Conservation (phyloP, 2,888 invertebrate species). For the Meandrusa payeni region DNA sequence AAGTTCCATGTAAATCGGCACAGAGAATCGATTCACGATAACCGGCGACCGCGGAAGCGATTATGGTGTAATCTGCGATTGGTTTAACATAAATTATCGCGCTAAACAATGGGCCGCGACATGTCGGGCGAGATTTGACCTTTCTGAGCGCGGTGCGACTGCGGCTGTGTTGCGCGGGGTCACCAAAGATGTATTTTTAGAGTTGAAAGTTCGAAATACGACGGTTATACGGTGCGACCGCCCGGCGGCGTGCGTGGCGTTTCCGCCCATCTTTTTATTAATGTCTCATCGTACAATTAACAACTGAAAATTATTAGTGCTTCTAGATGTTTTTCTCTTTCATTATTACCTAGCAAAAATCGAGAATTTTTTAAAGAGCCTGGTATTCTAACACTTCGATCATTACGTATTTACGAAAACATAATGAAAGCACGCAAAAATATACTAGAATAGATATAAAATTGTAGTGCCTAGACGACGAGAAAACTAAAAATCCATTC, state of each 20-base stretch:
- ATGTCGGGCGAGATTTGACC: constrained; percentile 70
- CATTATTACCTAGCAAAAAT: too few relatives aligned
- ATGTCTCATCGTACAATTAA: too few relatives aligned
- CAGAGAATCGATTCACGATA: constrained; percentile 14
- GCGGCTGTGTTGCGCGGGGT: constrained; percentile 74
- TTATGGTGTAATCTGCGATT: constrained; percentile 17
- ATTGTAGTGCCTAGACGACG: too few relatives aligned
- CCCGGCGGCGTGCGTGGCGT: constrained; percentile 32
- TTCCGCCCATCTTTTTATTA: constrained; percentile 39
- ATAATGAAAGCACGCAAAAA: too few relatives aligned
- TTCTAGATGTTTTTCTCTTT: too few relatives aligned
- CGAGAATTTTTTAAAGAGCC: too few relatives aligned
- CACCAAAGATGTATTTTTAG: constrained; percentile 78
- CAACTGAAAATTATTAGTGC: too few relatives aligned
- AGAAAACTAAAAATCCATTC: too few relatives aligned
- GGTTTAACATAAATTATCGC: constrained; percentile 29
- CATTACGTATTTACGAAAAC: too few relatives aligned
- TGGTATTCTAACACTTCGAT: too few relatives aligned
- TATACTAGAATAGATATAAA: too few relatives aligned
- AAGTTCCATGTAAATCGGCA: constrained; percentile 2
- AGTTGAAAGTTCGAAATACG: constrained; percentile 82
- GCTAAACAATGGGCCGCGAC: constrained; percentile 34
- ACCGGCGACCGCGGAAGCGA: constrained; percentile 15
- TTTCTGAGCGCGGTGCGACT: constrained; percentile 74
- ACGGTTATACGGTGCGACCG: constrained; percentile 51